These are phyloP conservation scores for Poeciliopsis gracilis DNA, from an alignment of 2,797 vertebrate species.

Conservation along the genomic window DNA sequence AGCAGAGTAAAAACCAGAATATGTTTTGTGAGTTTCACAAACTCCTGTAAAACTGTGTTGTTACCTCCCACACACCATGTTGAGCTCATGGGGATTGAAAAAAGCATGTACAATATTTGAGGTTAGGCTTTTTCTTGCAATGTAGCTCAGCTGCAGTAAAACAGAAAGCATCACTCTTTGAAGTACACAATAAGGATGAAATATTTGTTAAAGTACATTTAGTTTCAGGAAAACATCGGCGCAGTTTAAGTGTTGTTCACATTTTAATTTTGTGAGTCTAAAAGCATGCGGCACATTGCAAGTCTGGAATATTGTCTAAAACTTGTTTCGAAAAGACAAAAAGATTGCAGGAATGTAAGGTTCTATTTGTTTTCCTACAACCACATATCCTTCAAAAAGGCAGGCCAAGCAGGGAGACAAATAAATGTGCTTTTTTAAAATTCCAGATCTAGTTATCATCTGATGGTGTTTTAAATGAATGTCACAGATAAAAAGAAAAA, in stretches of 20 bases:
- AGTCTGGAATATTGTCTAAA: constrained; percentile 6
- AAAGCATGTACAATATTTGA: background rate
- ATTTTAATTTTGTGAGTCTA: background rate
- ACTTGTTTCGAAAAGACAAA: background rate
- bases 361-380: background rate
- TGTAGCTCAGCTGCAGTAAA: background rate
- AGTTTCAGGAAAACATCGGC: background rate
- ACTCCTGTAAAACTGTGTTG: background rate
- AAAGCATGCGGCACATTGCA: background rate
- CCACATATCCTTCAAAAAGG: constrained; percentile 16
- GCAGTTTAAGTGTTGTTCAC: background rate
- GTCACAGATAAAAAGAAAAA: background rate
- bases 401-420: background rate
- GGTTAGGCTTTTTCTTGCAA: background rate
- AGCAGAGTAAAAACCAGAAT: background rate
- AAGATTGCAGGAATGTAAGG: background rate
- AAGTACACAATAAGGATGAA: background rate
- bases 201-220: background rate
- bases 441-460: background rate
- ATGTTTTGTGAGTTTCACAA: constrained; percentile 1
- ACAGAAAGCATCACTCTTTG: background rate
- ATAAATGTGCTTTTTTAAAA: background rate
- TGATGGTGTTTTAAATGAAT: background rate
- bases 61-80: background rate
- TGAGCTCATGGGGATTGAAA: background rate